A percentile compares a stretch with the other conserved stretches of the same genome.
phyloP scores from a whole-genome alignment of 2,797 vertebrate genomes.

The Poecilia velifera region DNA sequence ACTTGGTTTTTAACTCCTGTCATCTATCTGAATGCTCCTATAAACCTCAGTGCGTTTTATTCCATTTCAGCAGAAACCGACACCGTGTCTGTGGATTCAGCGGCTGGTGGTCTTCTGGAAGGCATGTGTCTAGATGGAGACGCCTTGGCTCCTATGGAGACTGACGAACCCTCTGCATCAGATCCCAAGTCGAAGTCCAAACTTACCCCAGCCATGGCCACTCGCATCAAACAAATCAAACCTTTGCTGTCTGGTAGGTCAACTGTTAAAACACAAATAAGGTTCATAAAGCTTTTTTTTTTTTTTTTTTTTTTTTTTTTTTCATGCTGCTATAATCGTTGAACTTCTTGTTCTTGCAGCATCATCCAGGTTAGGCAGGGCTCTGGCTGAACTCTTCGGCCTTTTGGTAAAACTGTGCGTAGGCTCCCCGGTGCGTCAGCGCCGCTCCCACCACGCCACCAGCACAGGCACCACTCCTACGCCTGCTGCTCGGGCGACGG shows the following conservation, averaged over 20 bases:
- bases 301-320: not conserved
- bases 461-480: constrained; percentile 93
- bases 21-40: not conserved
- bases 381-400: constrained; percentile 94
- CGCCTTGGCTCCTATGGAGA: constrained; percentile 94
- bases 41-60: constrained; percentile 3
- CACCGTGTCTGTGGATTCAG: constrained; percentile 82
- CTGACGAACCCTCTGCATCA: constrained; percentile 89
- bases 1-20: not conserved
- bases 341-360: constrained; percentile 74
- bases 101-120: constrained; percentile 90
- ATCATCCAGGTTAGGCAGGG: constrained; percentile 92
- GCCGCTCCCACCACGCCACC: constrained; percentile 93
- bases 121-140: constrained; percentile 94
- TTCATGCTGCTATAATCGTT: not conserved
- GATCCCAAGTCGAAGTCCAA: constrained; percentile 94
- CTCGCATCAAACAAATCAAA: constrained; percentile 97
- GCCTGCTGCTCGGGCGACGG: constrained; percentile 92
- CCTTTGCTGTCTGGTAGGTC: constrained; percentile 92
- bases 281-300: not conserved
- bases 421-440: constrained; percentile 94
- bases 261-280: not conserved
- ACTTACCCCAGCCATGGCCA: constrained; percentile 97
- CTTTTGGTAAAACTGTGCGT: constrained; percentile 95
- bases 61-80: constrained; percentile 82